A percentile compares a stretch with the other conserved stretches of the same genome.
Conservation (phyloP, 2,797 vertebrate species). For the Premnoplex brunnescens region DNA sequence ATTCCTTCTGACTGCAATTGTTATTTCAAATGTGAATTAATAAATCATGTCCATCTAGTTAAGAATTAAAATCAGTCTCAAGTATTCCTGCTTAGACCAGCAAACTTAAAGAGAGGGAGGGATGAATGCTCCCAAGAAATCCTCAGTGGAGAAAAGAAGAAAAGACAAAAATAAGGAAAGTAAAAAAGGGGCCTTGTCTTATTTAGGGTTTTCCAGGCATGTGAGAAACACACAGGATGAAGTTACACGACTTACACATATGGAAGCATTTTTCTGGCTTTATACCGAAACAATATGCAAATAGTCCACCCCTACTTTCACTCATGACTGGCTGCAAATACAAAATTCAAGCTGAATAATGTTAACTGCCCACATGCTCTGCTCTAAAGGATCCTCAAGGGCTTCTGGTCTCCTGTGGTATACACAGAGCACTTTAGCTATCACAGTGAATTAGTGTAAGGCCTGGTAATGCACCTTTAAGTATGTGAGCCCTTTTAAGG, state of each 20-base stretch:
- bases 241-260: slow-evolving; percentile 58
- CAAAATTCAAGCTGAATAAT: slow-evolving; percentile 87
- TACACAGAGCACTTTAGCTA: slow-evolving; percentile 89
- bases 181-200: not conserved
- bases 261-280: slow-evolving; percentile 70
- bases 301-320: slow-evolving; percentile 70
- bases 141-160: not conserved
- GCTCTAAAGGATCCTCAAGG: slow-evolving; percentile 75
- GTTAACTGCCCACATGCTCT: slow-evolving; percentile 79
- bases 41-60: slow-evolving; percentile 92
- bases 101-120: slow-evolving; percentile 58
- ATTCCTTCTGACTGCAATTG: slow-evolving; percentile 90
- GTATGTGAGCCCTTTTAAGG: slow-evolving; percentile 86
- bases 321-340: slow-evolving; percentile 75
- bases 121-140: slow-evolving; percentile 31
- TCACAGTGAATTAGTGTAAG: slow-evolving; percentile 91
- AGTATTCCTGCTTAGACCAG: slow-evolving; percentile 76
- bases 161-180: not conserved
- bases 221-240: slow-evolving; percentile 50
- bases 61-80: slow-evolving; percentile 90
- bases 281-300: slow-evolving; percentile 76
- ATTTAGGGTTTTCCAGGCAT: slow-evolving; percentile 32
- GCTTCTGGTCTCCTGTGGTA: slow-evolving; percentile 81
- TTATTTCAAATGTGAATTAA: slow-evolving; percentile 95
- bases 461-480: slow-evolving; percentile 90